phyloP scores from a whole-genome alignment of 2,888 invertebrate species.

The Trissolcus brochymenae region DNA sequence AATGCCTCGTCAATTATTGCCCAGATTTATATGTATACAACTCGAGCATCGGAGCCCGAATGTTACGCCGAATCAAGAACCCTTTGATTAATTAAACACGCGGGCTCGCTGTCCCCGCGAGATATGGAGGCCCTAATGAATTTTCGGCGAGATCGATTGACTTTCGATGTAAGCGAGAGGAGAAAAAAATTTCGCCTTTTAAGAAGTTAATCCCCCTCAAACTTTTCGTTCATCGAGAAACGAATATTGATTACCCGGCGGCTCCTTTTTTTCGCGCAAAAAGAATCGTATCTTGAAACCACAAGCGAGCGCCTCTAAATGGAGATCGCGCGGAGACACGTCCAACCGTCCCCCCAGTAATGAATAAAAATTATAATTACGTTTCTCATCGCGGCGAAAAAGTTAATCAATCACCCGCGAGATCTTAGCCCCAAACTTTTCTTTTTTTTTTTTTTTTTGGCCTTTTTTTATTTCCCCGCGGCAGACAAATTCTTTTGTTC shows the following conservation, averaged over 20 bases:
- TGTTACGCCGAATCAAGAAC: slow-evolving; percentile 24
- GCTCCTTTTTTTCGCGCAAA: slow-evolving; percentile 53
- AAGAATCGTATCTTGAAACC: slow-evolving; percentile 76
- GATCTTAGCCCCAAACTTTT: slow-evolving; percentile 44
- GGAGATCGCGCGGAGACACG: slow-evolving; percentile 69
- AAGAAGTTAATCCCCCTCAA: slow-evolving; percentile 64
- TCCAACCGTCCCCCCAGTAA: slow-evolving; percentile 65
- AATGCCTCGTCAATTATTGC: slow-evolving; percentile 40
- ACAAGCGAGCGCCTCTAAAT: slow-evolving; percentile 73
- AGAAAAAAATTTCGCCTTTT: slow-evolving; percentile 19
- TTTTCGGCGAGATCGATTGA: slow-evolving; percentile 49
- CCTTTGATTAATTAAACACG: slow-evolving; percentile 22
- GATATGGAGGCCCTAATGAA: slow-evolving; percentile 20
- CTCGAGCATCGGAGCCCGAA: background rate
- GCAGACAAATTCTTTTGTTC: slow-evolving; percentile 50
- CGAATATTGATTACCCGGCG: slow-evolving; percentile 73
- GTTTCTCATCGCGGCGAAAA: slow-evolving; percentile 69
- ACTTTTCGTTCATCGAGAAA: slow-evolving; percentile 66
- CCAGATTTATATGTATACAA: slow-evolving; percentile 32
- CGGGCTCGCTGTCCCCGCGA: background rate
- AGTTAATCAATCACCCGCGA: slow-evolving; percentile 76
- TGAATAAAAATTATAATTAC: slow-evolving; percentile 77
- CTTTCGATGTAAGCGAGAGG: slow-evolving; percentile 31
- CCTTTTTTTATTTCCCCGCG: slow-evolving; percentile 33
- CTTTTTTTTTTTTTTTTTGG: slow-evolving; percentile 19